Percentiles rank a stretch among this genome's conserved stretches.
These are phyloP conservation scores for Oreochromis aureus DNA, from an alignment of 2,113 vertebrate species.

Conservation along the genomic window DNA sequence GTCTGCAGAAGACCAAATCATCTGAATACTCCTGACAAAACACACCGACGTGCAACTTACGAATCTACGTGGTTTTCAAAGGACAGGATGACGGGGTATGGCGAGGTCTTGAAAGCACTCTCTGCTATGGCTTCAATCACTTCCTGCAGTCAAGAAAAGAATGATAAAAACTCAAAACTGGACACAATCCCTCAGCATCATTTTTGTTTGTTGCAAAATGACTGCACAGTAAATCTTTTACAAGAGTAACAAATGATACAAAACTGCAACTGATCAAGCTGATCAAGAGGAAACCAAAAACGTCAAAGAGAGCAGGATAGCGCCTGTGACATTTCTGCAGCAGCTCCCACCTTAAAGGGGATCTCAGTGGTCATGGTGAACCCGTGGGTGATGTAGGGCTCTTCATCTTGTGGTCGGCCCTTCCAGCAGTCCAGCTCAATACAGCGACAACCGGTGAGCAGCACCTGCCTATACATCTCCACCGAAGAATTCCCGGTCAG, in stretches of 20 bases:
- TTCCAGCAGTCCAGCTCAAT: slow-evolving; percentile 91
- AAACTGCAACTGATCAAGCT: neutral
- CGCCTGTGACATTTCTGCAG: neutral
- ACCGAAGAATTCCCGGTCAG: slow-evolving; percentile 84
- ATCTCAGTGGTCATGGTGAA: slow-evolving; percentile 95
- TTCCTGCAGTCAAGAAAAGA: slow-evolving; percentile 58
- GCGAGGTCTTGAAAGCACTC: slow-evolving; percentile 84
- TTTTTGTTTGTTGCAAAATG: neutral
- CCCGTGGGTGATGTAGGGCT: slow-evolving; percentile 89
- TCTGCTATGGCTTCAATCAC: slow-evolving; percentile 91
- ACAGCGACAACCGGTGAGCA: slow-evolving; percentile 88
- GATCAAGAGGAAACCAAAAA: neutral
- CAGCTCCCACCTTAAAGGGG: slow-evolving; percentile 73
- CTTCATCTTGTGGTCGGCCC: slow-evolving; percentile 81
- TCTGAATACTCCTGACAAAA: neutral
- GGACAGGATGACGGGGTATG: slow-evolving; percentile 84
- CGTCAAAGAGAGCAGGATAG: neutral
- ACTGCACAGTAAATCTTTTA: neutral
- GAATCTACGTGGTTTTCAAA: slow-evolving; percentile 93
- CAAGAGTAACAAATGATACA: neutral
- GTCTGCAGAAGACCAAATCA: neutral
- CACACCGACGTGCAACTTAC: slow-evolving; percentile 67
- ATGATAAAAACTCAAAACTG: neutral
- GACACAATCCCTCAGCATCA: neutral
- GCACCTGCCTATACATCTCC: slow-evolving; percentile 88